A percentile compares a stretch with the other conserved stretches of the same genome.
Conservation (phyloP, 2,888 invertebrate species). For the Pherbina coryleti region DNA sequence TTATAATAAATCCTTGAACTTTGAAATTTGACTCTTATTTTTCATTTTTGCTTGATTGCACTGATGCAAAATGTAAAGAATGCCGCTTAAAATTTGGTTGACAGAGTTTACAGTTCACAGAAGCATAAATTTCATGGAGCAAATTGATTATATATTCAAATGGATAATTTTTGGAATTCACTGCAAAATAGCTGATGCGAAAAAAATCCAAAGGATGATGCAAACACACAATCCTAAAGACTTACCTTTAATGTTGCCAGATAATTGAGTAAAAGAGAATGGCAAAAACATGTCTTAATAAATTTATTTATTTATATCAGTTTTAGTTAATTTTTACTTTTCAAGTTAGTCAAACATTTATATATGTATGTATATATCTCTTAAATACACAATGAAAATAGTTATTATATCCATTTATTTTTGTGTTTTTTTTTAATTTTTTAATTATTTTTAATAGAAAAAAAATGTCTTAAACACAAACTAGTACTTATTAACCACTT, state of each 20-base stretch:
- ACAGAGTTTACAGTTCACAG: too few relatives aligned
- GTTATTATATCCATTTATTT: background rate
- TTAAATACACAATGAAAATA: slow-evolving; percentile 26
- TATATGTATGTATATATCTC: slow-evolving; percentile 1
- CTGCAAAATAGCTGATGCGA: background rate
- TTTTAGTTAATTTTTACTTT: background rate
- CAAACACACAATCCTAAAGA: background rate
- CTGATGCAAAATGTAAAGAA: too few relatives aligned
- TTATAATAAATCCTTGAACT: too few relatives aligned
- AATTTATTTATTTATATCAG: slow-evolving; percentile 20
- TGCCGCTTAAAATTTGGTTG: too few relatives aligned
- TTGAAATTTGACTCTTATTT: too few relatives aligned
- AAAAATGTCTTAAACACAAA: background rate
- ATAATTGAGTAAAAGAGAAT: background rate
- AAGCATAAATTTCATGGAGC: too few relatives aligned
- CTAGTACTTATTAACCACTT: background rate
- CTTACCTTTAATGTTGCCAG: background rate
- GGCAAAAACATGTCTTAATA: background rate
- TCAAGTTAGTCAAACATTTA: slow-evolving; percentile 19
- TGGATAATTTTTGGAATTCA: too few relatives aligned
- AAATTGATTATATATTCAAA: too few relatives aligned
- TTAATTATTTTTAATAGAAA: background rate
- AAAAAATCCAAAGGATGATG: background rate
- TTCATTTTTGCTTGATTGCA: too few relatives aligned
- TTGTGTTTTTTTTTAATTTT: background rate